Percentiles rank a stretch among this genome's conserved stretches.
phyloP scores from a whole-genome alignment of 2,797 vertebrate genomes.

The Distichodus sexfasciatus region DNA sequence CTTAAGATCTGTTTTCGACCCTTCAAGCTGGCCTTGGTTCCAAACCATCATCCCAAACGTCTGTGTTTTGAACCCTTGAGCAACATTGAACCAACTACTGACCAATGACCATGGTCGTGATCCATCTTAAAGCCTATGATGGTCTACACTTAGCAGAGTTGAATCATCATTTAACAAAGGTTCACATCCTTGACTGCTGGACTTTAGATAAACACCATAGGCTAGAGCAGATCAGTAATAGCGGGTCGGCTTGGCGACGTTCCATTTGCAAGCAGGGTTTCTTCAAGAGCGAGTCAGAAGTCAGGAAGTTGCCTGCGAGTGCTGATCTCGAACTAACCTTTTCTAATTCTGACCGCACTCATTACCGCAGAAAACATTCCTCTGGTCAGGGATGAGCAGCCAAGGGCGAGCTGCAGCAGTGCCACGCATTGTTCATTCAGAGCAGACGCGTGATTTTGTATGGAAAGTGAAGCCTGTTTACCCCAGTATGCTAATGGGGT shows the following conservation, averaged over 20 bases:
- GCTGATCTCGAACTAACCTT: constrained; percentile 12
- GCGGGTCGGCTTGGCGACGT: background rate
- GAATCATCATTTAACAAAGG: background rate
- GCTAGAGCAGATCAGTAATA: background rate
- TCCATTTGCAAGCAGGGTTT: constrained; percentile 1
- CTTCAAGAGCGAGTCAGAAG: background rate
- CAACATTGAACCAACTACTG: too few species aligned
- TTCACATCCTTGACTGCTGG: background rate
- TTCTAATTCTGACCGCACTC: constrained; percentile 37
- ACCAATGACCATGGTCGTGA: too few species aligned
- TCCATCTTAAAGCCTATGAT: too few species aligned
- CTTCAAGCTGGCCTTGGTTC: too few species aligned
- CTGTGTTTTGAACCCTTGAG: too few species aligned
- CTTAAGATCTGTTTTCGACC: too few species aligned
- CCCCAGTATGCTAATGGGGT: constrained; percentile 51
- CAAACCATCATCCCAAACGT: too few species aligned
- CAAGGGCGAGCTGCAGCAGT: constrained; percentile 36
- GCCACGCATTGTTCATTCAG: constrained; percentile 22
- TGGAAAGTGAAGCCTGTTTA: constrained; percentile 46
- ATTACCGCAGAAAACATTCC: constrained; percentile 36
- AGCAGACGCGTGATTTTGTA: constrained; percentile 40
- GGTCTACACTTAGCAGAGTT: background rate
- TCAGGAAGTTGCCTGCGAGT: constrained; percentile 1
- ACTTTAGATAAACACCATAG: background rate
- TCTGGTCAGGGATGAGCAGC: constrained; percentile 28